phyloP scores from a whole-genome alignment of 2,797 vertebrate genomes.

The Anniella stebbinsi region DNA sequence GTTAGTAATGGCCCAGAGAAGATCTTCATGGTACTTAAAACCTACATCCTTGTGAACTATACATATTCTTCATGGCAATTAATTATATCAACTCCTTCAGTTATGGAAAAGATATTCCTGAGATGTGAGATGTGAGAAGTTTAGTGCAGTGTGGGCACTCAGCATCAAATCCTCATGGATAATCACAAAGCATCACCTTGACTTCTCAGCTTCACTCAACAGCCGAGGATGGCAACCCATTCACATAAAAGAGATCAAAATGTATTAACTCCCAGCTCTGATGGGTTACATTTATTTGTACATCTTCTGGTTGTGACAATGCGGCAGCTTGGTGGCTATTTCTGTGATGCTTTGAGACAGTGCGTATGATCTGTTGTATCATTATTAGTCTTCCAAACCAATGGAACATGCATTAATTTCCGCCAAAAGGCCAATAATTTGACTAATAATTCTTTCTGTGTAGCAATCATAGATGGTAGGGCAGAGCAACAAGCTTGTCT shows the following conservation, averaged over 20 bases:
- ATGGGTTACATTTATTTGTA: too few species aligned
- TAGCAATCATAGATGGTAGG: neutral
- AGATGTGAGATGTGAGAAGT: neutral
- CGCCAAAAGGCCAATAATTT: neutral
- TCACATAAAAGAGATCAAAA: too few species aligned
- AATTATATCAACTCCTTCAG: neutral
- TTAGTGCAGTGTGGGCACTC: neutral
- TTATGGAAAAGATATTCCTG: neutral
- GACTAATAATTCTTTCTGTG: neutral
- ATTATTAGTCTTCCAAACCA: neutral
- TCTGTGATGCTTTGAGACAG: neutral
- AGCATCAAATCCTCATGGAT: neutral
- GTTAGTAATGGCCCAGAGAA: neutral
- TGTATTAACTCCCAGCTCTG: too few species aligned
- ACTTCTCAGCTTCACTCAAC: too few species aligned
- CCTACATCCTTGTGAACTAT: neutral
- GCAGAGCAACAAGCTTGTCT: neutral
- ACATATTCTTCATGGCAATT: neutral
- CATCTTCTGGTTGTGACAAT: neutral
- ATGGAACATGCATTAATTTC: neutral
- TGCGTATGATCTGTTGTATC: neutral
- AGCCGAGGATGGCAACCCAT: too few species aligned
- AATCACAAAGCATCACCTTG: neutral
- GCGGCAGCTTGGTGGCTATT: neutral
- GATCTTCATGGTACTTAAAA: neutral